These are phyloP conservation scores for Neoaliturus tenellus DNA, from an alignment of 2,888 invertebrate genomes.

Conservation along the genomic window DNA sequence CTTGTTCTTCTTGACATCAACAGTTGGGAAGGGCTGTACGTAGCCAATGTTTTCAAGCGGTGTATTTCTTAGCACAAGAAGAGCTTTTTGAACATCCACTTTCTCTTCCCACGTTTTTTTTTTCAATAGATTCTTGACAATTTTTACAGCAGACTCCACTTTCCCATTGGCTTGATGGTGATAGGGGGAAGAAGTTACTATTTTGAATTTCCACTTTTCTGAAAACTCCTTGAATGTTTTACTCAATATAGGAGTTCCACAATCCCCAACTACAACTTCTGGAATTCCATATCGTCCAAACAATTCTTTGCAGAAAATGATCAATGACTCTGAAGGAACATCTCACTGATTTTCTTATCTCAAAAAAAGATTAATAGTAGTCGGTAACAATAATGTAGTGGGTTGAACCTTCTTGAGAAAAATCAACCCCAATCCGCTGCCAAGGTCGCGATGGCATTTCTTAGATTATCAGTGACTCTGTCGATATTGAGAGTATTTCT, in stretches of 20 bases:
- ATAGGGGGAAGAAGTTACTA: not conserved
- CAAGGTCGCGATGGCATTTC: not conserved
- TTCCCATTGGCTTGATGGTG: not conserved
- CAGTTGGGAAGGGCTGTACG: not conserved
- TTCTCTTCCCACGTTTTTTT: not conserved
- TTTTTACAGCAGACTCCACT: not conserved
- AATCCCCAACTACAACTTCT: not conserved
- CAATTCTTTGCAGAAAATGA: not conserved
- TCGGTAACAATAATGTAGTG: not conserved
- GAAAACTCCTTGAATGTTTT: not conserved
- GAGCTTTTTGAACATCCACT: not conserved
- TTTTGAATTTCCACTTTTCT: not conserved
- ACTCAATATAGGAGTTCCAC: not conserved
- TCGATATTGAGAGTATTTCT: not conserved
- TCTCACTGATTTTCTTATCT: not conserved
- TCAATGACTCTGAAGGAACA: not conserved
- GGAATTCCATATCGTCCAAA: slow-evolving; percentile 1
- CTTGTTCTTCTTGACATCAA: not conserved
- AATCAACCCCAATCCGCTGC: not conserved
- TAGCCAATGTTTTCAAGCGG: not conserved
- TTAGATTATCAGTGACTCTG: not conserved
- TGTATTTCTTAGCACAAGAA: not conserved
- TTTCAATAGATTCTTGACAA: not conserved
- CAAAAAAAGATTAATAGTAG: not conserved
- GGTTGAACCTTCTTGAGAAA: slow-evolving; percentile 6